Evolutionary conservation across 2,113 vertebrate genomes (phyloP), one percentile per base, ranked within the genome.

Genomic region (Sarotherodon lohbergeri): DNA sequence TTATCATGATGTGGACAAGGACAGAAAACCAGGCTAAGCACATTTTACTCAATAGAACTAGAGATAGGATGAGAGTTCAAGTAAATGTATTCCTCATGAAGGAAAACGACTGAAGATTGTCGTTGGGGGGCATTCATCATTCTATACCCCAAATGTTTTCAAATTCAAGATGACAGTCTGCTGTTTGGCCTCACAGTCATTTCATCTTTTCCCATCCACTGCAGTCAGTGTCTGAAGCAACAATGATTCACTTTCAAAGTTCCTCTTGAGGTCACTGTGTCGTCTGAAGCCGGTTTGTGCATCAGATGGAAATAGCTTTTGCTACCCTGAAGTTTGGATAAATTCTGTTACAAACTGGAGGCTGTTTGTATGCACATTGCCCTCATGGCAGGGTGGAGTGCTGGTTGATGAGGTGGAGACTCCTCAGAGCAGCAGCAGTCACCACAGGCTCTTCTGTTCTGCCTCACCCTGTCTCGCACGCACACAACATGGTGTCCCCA

Each of bases 381-480:
- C 86, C 7, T 52, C 14, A 11, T 46, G 54, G 91, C 80, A 57
- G n/a, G 22, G 17, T 68, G 61, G 55, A 54, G 84, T 89, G 87
- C 82, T 90, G 90, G 78, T 79, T 90, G 92, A 93, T 91, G 90
- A 92, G 85, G 80, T 87, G 90, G 90, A 90, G 88, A 82, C 80
- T 82, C 46, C 91, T 92, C 91, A 89, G 91, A 95, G 89, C 90
- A 93, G 92, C 92, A 93, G 88, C 86, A 86, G 83, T 91, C 91
- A 93, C 94, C 92, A 91, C 91, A 90, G 90, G 92, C 93, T 89
- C 71, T 90, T 93, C 55, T 88, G 11, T 89, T 91, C 89, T 88
- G 83, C 85, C 56, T 57, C 89, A 73, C 46, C 46, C 86, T 17
- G 57, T 89, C 85, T 32, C n/a, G 1, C 56, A 27, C 13, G 17